Base-by-base conservation (phyloP, 2,888 invertebrate genomes). In the Monoplex corrugatus region DNA sequence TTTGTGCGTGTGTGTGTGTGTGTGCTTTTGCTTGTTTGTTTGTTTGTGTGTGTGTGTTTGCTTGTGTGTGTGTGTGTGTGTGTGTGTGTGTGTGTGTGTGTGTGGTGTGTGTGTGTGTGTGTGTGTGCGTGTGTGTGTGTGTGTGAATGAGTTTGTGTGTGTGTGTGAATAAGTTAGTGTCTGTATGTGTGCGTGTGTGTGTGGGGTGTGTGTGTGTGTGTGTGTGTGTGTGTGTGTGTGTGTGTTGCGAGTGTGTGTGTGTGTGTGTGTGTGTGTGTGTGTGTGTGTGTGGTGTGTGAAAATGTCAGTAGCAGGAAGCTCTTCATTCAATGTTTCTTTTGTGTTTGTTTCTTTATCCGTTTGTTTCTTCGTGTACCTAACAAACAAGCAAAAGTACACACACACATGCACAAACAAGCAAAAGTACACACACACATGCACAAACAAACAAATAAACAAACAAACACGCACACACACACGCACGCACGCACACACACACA, bases 61-160 rank as follows among this genome's bases (percentile, higher is more conserved):
- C n/a, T n/a, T n/a, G n/a, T n/a, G n/a, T n/a, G n/a, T n/a, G n/a
- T 57, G 57, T 57, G 57, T 57, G 57, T 57, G 57, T 57, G 57
- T 57, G 57, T 57, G 10, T 10, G 57, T 57, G 57, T 57, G 57
- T 57, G 57, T 57, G 16, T 57, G 57, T 57, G 57, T 57, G 57
- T 57, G 57, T 2, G 16, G 57, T 57, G 57, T 57, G 57, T 57
- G 57, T 57, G 57, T 57, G 57, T 57, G 57, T 57, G 57, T 57
- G 57, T 57, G 57, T 57, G 57, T 57, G 10, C 28, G 57, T 57
- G 57, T 57, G 57, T 10, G 57, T 10, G 57, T 10, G 57, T 57
- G 10, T 57, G 57, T 57, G 57, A 23, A 1, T 57, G 57, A 23
- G 57, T 57, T 57, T 57, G 57, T 10, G 10, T 57, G 10, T 10